Conservation (phyloP, 2,797 vertebrate species). For the Sarcophilus harrisii region DNA sequence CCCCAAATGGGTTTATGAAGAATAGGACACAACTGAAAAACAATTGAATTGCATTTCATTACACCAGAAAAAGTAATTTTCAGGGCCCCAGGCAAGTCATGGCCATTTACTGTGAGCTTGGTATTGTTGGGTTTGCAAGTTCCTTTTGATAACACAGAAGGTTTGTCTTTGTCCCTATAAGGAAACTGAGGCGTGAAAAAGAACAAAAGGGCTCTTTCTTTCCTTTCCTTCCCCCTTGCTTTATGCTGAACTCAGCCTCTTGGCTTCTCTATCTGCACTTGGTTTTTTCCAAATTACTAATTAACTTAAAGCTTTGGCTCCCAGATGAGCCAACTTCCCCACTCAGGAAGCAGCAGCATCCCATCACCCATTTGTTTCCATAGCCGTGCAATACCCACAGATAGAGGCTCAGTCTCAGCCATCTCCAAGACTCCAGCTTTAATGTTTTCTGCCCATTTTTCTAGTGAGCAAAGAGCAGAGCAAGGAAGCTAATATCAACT, state of each 20-base stretch:
- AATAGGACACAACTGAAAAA: neutral
- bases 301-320: slow-evolving; percentile 53
- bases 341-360: neutral
- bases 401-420: neutral
- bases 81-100: no score
- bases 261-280: slow-evolving; percentile 67
- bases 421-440: neutral
- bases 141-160: neutral
- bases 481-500: neutral
- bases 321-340: slow-evolving; percentile 61
- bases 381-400: neutral
- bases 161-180: neutral
- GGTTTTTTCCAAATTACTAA: slow-evolving; percentile 78
- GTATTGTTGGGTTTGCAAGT: neutral
- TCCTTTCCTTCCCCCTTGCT: neutral
- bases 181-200: neutral
- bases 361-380: neutral
- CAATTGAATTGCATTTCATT: neutral
- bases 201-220: neutral
- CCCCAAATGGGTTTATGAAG: neutral
- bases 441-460: slow-evolving; percentile 21
- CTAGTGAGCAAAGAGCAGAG: slow-evolving; percentile 17
- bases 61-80: neutral
- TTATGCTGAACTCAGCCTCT: slow-evolving; percentile 42
- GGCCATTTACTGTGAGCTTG: neutral